phyloP scores from a whole-genome alignment of 2,797 vertebrate genomes.

The Bucorvus abyssinicus region DNA sequence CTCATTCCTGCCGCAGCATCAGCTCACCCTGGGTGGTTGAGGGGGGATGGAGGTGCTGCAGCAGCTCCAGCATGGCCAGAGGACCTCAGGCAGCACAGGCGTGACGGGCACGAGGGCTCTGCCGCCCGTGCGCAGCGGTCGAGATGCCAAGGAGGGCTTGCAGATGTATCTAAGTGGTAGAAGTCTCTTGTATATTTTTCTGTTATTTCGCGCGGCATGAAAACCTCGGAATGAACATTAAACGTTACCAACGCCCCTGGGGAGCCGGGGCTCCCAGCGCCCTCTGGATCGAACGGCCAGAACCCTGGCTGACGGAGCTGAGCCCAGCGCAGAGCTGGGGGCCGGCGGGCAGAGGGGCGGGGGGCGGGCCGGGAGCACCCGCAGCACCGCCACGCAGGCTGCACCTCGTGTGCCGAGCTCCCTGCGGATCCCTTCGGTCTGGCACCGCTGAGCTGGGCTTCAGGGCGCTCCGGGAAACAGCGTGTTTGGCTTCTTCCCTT shows the following conservation, averaged over 20 bases:
- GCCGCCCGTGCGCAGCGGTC: fast-evolving
- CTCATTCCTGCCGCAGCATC: neutral
- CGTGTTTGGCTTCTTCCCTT: neutral
- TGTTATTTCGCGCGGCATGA: fast-evolving
- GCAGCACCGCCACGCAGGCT: neutral
- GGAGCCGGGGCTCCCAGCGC: neutral
- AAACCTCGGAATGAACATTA: neutral
- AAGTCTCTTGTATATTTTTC: neutral
- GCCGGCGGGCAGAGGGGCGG: neutral
- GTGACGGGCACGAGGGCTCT: neutral
- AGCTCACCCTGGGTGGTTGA: fast-evolving
- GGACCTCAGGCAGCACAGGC: fast-evolving
- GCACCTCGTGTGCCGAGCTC: fast-evolving
- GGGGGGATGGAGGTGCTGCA: neutral
- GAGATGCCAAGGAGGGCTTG: neutral
- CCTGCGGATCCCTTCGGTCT: neutral
- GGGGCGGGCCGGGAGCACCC: neutral
- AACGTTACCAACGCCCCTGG: neutral
- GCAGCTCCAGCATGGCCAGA: neutral
- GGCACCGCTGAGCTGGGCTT: neutral
- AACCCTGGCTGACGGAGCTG: neutral
- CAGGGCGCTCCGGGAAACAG: neutral
- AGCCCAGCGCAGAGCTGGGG: neutral
- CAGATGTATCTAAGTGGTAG: neutral
- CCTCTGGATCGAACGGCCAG: neutral